Evolutionary conservation across 2,113 vertebrate species (phyloP), one percentile per base, ranked within the genome.

Genomic region (Lampris megalopsis): DNA sequence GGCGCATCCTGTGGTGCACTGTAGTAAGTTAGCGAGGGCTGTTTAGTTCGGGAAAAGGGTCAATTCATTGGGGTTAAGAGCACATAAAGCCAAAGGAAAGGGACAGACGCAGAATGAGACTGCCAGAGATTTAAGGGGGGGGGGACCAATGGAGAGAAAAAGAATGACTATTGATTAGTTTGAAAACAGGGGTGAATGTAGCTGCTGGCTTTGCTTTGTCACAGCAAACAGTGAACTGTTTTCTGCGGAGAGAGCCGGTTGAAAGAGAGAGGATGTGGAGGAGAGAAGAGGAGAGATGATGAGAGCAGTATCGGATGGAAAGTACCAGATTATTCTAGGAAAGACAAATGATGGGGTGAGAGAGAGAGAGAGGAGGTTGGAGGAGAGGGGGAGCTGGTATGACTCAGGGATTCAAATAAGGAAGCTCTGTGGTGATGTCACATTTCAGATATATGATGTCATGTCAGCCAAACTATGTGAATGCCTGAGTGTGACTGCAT

Each of bases 401-500:
- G 84, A 89, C 66, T 78, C 24, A 83, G 74, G 75, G 60, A 61
- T 76, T 40, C 74, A 40, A 36, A 61, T 56, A 54, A 56, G 49
- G 52, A 41, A 47, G 35, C 43, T 5, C 5, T 6, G 9, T 9
- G 58, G 11, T 79, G 75, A 83, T 74, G 61, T 80, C 73, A 75
- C 54, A 38, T 0, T 5, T 42, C 3, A 71, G 62, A 73, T 71
- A 68, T 79, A 77, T 87, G 73, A 86, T 59, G 71, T 82, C 82
- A 86, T 75, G 37, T 48, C 4, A 8, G 48, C 11, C 38, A 36
- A 53, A 41, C 24, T 59, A 36, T 59, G 36, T 36, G 24, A 9
- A 1, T 59, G 57, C 5, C 3, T 36, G 57, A 37, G 35, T 59
- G 57, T 59, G 57, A 8, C 5, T 59, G 58, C 40, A 37, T 41